Conservation (phyloP, 2,113 vertebrate species). For the Caranx melampygus region DNA sequence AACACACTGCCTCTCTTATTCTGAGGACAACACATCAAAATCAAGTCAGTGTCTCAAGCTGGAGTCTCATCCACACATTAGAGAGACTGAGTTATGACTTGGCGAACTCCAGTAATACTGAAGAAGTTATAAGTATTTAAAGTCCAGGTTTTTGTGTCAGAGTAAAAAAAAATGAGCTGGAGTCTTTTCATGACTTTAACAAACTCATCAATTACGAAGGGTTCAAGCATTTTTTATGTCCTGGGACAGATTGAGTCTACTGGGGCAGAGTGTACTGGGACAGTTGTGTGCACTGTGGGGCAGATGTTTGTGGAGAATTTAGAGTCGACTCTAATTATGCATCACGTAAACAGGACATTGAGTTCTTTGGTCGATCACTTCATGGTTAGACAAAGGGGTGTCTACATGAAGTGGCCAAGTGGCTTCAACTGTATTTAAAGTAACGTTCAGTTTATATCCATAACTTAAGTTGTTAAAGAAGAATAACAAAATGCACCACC, state of each 20-base stretch:
- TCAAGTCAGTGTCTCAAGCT: not conserved
- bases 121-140: not conserved
- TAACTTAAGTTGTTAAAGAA: too few relatives aligned
- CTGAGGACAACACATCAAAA: not conserved
- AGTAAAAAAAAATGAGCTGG: not conserved
- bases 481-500: too few relatives aligned
- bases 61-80: too few relatives aligned
- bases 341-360: slow-evolving; percentile 21
- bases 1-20: not conserved
- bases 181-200: not conserved
- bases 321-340: slow-evolving; percentile 9
- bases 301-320: not conserved
- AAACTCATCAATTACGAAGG: too few relatives aligned
- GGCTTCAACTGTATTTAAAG: not conserved
- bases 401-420: not conserved
- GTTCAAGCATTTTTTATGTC: not conserved
- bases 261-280: not conserved
- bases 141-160: not conserved
- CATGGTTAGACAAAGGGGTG: too few relatives aligned
- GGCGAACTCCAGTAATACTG: not conserved
- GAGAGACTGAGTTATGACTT: not conserved
- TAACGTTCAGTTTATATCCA: not conserved
- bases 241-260: not conserved
- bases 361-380: slow-evolving; percentile 46
- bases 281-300: not conserved